phyloP scores from a whole-genome alignment of 2,113 vertebrate genomes.

The Ariopsis seemanni region DNA sequence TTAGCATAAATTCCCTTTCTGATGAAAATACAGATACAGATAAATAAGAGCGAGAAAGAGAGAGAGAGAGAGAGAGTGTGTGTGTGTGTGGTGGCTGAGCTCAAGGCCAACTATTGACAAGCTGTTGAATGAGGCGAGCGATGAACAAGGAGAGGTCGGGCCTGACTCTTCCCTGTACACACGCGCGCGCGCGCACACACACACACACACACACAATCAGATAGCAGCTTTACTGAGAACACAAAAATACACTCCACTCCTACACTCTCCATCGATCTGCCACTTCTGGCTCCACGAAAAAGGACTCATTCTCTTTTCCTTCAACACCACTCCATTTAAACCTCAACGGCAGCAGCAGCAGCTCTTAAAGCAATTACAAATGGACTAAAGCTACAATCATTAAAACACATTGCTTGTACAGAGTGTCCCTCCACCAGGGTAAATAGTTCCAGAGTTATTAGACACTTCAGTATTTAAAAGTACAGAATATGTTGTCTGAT shows the following conservation, averaged over 20 bases:
- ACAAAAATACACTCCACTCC: conserved; percentile 44
- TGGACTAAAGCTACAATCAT: neutral
- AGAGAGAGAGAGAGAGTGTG: no score
- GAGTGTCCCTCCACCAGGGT: neutral
- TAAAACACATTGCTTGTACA: neutral
- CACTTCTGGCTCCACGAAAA: conserved; percentile 24
- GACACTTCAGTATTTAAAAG: neutral
- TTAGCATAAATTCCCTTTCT: neutral
- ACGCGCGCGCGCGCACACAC: conserved; percentile 14
- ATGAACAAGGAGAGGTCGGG: conserved; percentile 36
- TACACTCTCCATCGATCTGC: conserved; percentile 27
- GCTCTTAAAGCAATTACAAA: neutral
- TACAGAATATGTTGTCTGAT: neutral
- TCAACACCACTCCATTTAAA: conserved; percentile 8
- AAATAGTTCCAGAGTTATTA: neutral
- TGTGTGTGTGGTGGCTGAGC: neutral
- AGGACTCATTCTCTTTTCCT: neutral
- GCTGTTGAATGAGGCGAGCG: conserved; percentile 32
- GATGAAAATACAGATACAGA: neutral
- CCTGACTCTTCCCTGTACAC: conserved; percentile 54
- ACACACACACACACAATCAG: conserved; percentile 21
- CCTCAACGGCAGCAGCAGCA: conserved; percentile 14
- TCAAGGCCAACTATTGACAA: conserved; percentile 42
- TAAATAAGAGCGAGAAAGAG: no score
- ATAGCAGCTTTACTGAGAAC: conserved; percentile 16